These are phyloP conservation scores for Leptothorax acervorum DNA, from an alignment of 2,888 invertebrate species.

Conservation along the genomic window DNA sequence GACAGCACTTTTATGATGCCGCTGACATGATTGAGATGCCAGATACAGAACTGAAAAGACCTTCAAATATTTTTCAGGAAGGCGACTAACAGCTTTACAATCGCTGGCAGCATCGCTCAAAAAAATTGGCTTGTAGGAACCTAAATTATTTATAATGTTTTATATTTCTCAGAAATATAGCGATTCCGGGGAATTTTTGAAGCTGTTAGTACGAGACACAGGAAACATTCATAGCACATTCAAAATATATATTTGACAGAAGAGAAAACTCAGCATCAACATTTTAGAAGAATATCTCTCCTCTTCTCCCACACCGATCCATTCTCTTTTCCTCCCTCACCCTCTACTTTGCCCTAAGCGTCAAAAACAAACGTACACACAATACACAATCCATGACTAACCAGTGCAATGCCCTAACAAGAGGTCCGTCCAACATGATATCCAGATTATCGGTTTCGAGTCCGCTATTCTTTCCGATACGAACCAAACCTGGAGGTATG, in stretches of 20 bases:
- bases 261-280: conserved; percentile 1
- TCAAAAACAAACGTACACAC: conserved; percentile 5
- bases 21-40: neutral
- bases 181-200: conserved; percentile 5
- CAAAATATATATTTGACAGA: conserved; percentile 7
- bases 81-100: neutral
- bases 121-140: neutral
- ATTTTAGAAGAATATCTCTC: neutral
- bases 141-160: neutral
- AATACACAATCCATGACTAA: conserved; percentile 79
- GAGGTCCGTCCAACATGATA: conserved; percentile 88
- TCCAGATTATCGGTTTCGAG: conserved; percentile 83
- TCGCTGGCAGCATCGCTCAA: neutral
- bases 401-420: conserved; percentile 89
- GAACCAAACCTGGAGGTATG: conserved; percentile 86
- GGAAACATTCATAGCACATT: conserved; percentile 15
- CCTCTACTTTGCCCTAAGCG: neutral
- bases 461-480: conserved; percentile 83
- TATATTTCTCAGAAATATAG: neutral
- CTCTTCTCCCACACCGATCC: neutral
- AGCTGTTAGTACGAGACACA: neutral
- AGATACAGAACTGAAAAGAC: neutral
- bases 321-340: neutral
- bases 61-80: neutral
- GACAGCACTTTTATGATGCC: neutral